These are phyloP conservation scores for Campoplex capitator DNA, from an alignment of 2,888 invertebrate species.

Conservation along the genomic window DNA sequence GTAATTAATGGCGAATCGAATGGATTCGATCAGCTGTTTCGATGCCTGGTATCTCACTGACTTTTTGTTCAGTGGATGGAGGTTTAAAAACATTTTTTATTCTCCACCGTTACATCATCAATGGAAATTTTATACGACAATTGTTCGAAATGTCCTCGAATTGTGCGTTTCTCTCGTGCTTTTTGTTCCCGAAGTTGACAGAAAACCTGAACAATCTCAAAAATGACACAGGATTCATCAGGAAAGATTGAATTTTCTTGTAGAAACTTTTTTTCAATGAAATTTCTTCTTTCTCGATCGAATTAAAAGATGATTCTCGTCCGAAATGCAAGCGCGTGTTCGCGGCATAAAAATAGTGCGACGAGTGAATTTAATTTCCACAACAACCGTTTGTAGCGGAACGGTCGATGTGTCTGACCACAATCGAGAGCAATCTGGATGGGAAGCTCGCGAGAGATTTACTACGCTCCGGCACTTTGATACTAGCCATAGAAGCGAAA, in stretches of 20 bases:
- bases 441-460: conserved; percentile 3
- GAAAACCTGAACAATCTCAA: too few species aligned
- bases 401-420: conserved; percentile 30
- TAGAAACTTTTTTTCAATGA: not conserved
- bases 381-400: not conserved
- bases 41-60: too few species aligned
- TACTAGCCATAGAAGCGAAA: conserved; percentile 20
- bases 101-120: too few species aligned
- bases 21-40: too few species aligned
- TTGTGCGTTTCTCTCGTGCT: too few species aligned
- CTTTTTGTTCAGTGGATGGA: not conserved
- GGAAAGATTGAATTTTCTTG: too few species aligned
- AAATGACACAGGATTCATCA: too few species aligned
- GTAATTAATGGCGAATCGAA: too few species aligned
- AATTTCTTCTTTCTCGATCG: not conserved
- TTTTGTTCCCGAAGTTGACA: too few species aligned
- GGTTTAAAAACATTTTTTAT: too few species aligned
- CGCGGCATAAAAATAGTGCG: not conserved
- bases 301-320: not conserved
- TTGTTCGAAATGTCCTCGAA: too few species aligned
- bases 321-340: not conserved
- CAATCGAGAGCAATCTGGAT: conserved; percentile 18
- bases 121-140: too few species aligned
- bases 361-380: conserved; percentile 7
- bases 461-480: conserved; percentile 42